Percentiles rank a stretch among this genome's conserved stretches.
phyloP scores from a whole-genome alignment of 1,140 invertebrate species.

The Tetramorium parvispinum region DNA sequence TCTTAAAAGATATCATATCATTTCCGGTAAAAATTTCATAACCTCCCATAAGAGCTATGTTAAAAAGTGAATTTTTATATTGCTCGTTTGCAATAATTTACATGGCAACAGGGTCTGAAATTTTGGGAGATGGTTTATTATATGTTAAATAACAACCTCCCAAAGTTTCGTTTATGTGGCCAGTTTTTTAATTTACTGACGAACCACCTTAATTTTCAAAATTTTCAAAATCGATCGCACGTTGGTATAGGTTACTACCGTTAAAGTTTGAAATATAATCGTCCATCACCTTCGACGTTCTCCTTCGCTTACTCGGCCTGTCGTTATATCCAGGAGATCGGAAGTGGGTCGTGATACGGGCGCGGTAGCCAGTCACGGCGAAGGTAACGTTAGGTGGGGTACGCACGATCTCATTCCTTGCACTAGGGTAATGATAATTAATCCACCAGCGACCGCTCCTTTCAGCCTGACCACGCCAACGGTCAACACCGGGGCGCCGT shows the following conservation, averaged over 20 bases:
- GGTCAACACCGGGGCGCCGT: conserved; percentile 67
- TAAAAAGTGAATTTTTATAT: too few species aligned
- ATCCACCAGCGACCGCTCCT: conserved; percentile 80
- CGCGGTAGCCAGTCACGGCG: conserved; percentile 82
- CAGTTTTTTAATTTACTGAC: too few species aligned
- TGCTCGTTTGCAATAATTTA: too few species aligned
- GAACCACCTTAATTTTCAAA: neutral
- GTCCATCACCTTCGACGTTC: conserved; percentile 31
- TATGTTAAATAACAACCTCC: too few species aligned
- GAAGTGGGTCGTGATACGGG: conserved; percentile 83
- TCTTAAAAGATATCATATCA: too few species aligned
- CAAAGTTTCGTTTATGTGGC: too few species aligned
- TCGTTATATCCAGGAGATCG: conserved; percentile 76
- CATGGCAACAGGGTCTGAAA: too few species aligned
- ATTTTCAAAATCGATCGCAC: neutral
- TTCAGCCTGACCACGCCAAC: conserved; percentile 65
- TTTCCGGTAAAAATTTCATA: too few species aligned
- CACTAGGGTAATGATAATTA: conserved; percentile 83
- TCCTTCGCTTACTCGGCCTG: conserved; percentile 75
- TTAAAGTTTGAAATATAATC: conserved; percentile 15
- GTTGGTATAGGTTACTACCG: neutral
- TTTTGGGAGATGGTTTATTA: too few species aligned
- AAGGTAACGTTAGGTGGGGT: conserved; percentile 76
- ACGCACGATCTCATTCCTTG: conserved; percentile 82
- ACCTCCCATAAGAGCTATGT: too few species aligned